Conservation (phyloP, 2,797 vertebrate genomes). For the Otolemur crassicaudatus region DNA sequence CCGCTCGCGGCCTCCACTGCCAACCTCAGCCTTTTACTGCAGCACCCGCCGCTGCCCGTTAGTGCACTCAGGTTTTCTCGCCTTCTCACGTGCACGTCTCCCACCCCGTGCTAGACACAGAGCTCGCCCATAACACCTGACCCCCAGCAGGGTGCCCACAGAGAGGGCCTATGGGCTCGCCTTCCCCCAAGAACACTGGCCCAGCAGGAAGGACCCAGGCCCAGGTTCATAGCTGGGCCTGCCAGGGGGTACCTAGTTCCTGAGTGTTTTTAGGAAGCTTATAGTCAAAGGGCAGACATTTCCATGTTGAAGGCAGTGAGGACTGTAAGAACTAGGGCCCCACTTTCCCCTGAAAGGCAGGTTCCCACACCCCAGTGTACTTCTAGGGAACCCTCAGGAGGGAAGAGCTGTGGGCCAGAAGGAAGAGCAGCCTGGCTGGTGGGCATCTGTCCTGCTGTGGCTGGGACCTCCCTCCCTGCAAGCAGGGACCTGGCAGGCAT, state of each 20-base stretch:
- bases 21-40: conserved; percentile 99
- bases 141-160: neutral
- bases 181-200: neutral
- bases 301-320: neutral
- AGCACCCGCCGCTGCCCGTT: conserved; percentile 99
- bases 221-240: neutral
- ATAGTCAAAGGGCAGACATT: rapidly evolving
- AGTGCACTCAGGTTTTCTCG: conserved; percentile 97
- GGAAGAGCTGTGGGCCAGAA: neutral
- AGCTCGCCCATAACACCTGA: conserved; percentile 78
- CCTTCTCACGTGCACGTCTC: conserved; percentile 92
- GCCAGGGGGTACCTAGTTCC: neutral
- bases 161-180: neutral
- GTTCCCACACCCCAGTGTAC: neutral
- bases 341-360: neutral
- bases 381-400: rapidly evolving
- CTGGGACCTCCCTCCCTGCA: neutral
- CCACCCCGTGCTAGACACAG: conserved; percentile 79
- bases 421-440: no score
- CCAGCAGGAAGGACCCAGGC: neutral
- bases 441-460: rapidly evolving
- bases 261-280: neutral
- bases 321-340: neutral
- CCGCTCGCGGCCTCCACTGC: conserved; percentile 98
- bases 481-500: neutral